Conservation (phyloP, 2,888 invertebrate species). For the Drosophila maculinotata region DNA sequence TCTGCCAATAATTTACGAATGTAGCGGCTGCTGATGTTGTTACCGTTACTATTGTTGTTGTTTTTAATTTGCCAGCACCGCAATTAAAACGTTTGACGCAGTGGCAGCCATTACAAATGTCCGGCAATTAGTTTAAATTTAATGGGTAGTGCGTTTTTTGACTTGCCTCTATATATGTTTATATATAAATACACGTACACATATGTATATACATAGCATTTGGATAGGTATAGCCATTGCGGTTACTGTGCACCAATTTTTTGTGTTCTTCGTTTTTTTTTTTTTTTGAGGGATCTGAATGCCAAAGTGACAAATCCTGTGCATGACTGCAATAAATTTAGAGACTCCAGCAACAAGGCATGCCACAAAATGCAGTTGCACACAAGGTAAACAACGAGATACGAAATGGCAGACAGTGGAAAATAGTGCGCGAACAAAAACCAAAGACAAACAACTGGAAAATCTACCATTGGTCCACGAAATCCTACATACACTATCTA, state of each 20-base stretch:
- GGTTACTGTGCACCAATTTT: constrained; percentile 40
- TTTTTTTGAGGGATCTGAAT: constrained; percentile 22
- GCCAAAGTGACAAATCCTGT: constrained; percentile 69
- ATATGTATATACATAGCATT: constrained; percentile 14
- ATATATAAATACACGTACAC: not conserved
- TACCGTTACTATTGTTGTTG: constrained; percentile 27
- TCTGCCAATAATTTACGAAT: constrained; percentile 71
- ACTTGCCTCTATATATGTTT: not conserved
- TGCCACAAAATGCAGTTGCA: constrained; percentile 51
- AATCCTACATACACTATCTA: constrained; percentile 24
- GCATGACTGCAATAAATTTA: constrained; percentile 76
- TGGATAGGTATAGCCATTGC: no score
- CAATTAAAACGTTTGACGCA: constrained; percentile 77
- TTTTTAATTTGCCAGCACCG: constrained; percentile 51
- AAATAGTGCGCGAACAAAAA: constrained; percentile 40
- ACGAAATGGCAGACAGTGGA: constrained; percentile 37
- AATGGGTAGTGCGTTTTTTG: constrained; percentile 53
- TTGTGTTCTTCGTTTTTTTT: constrained; percentile 20
- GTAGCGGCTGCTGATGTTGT: constrained; percentile 49
- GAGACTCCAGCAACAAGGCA: constrained; percentile 23
- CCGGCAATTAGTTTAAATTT: constrained; percentile 78
- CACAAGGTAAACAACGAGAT: constrained; percentile 57
- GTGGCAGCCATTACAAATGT: constrained; percentile 73
- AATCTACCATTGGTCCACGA: not conserved
- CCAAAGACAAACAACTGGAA: constrained; percentile 54